phyloP scores from a whole-genome alignment of 35 echinoderm and acorn worm genomes.

The Eucidaris tribuloides region DNA sequence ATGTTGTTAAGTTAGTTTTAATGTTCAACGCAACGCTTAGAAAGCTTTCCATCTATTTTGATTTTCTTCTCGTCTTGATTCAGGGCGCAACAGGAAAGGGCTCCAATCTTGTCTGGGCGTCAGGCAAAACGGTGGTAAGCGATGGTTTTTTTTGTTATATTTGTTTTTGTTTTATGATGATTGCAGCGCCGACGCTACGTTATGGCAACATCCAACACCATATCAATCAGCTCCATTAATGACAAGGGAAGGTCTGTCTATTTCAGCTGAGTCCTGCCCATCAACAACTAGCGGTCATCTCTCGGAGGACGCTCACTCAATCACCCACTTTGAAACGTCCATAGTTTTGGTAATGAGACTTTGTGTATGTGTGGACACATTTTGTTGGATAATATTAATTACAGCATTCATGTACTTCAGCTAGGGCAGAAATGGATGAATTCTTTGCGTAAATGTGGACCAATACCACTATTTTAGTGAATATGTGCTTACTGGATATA shows the following conservation, averaged over 20 bases:
- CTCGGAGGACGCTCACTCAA: slow-evolving; percentile 53
- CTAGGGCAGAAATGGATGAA: no score
- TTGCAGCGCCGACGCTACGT: slow-evolving; percentile 90
- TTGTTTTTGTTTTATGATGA: no score
- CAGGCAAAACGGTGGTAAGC: slow-evolving; percentile 80
- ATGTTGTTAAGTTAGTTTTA: no score
- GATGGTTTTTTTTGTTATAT: no score
- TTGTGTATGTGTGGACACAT: no score
- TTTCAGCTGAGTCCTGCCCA: slow-evolving; percentile 81
- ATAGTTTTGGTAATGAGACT: slow-evolving; percentile 38
- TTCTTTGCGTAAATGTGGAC: no score
- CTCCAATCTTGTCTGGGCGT: slow-evolving; percentile 92
- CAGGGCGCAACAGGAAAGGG: slow-evolving; percentile 93
- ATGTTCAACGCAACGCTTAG: no score
- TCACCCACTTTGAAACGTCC: background rate
- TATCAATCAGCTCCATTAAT: slow-evolving; percentile 87
- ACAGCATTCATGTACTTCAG: no score
- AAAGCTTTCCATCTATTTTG: no score
- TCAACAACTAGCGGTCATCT: slow-evolving; percentile 79
- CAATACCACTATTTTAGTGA: no score
- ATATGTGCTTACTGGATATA: no score
- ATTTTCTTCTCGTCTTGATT: background rate
- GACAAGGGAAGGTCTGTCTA: slow-evolving; percentile 70
- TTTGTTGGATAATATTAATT: no score
- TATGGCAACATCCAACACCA: slow-evolving; percentile 83